Evolutionary conservation across 2,797 vertebrate genomes (phyloP).

Genomic region (Rousettus madagascariensis): DNA sequence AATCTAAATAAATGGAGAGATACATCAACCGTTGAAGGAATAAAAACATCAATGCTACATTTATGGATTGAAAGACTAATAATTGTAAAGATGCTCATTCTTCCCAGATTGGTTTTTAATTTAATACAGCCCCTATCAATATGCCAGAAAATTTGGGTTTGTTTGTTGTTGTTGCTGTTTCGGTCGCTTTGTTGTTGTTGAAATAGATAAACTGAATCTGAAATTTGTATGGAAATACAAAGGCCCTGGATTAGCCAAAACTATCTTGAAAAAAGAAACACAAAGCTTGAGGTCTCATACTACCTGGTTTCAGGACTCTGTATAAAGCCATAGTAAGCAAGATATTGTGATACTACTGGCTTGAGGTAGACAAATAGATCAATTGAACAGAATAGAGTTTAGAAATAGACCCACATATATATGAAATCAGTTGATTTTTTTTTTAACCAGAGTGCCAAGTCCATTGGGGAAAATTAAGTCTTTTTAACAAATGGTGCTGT

Average conservation of each 20-base stretch:
- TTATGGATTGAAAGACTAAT: slow-evolving; percentile 3
- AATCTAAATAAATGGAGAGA: not conserved
- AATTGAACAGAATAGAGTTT: not conserved
- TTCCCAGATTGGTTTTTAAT: not conserved
- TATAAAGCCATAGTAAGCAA: not conserved
- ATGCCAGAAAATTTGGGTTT: not conserved
- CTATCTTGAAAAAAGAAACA: not conserved
- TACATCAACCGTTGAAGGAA: too few relatives aligned
- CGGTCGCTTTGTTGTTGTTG: not conserved
- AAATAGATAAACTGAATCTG: not conserved
- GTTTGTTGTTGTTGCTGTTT: not conserved
- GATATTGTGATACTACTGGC: not conserved
- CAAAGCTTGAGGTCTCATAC: not conserved
- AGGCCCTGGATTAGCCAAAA: not conserved
- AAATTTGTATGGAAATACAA: slow-evolving; percentile 2
- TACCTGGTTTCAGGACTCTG: not conserved
- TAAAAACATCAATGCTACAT: not conserved
- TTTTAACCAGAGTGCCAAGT: not conserved
- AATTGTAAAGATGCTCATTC: not conserved
- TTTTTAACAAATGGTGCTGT: not conserved
- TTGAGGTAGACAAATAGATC: not conserved
- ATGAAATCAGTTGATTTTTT: not conserved
- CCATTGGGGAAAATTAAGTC: not conserved
- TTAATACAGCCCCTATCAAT: not conserved
- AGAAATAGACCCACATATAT: not conserved